Base-by-base conservation (phyloP, 1,140 invertebrate species). In the Papilio glaucus region DNA sequence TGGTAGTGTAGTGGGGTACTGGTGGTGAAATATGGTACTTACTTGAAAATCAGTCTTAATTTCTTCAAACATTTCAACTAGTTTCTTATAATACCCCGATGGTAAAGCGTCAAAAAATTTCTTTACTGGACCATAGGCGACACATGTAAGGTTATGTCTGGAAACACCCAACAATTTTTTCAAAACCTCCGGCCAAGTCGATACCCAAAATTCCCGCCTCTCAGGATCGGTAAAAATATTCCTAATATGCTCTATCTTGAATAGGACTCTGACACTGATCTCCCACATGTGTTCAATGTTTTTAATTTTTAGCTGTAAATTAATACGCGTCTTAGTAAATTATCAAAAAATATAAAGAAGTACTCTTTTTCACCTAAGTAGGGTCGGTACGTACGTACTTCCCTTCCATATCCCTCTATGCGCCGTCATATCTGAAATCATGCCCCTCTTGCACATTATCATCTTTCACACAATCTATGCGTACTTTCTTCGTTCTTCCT, bases 201-300 rank as follows among this genome's bases (percentile, higher is more conserved):
- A 95, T 49, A 94, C 90, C 75, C 93, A 94, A 69, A 94, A 88
- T 74, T 95, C 93, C n/a, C 90, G 92, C 78, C 93, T 93, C 76
- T 93, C 93, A 21, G 91, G 94, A 72, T 94, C 94, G 38, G 94
- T 95, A 86, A 93, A 96, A 39, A 95, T 95, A 41, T 94, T 95
- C 33, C 94, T 93, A 21, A 95, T 90, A 72, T 95, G 94, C 21
- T 94, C 89, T 74, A 96, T 93, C 67, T 93, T 92, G 61, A 95
- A 81, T 33, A 96, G 85, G 24, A 94, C 90, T 42, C 95, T 86
- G 0, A 94, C 80, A 24, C 94, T 94, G 24, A 95, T 92, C 77
- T 95, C 95, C 81, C 95, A 93, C 33, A 94, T 94, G 78, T 94
- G 94, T 79, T 95, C 94, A 85, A 96, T 93, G 60, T 95, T 93